phyloP scores from a whole-genome alignment of 37 sponge, comb jelly and placozoan species.

The Aplysina aerophoba region DNA sequence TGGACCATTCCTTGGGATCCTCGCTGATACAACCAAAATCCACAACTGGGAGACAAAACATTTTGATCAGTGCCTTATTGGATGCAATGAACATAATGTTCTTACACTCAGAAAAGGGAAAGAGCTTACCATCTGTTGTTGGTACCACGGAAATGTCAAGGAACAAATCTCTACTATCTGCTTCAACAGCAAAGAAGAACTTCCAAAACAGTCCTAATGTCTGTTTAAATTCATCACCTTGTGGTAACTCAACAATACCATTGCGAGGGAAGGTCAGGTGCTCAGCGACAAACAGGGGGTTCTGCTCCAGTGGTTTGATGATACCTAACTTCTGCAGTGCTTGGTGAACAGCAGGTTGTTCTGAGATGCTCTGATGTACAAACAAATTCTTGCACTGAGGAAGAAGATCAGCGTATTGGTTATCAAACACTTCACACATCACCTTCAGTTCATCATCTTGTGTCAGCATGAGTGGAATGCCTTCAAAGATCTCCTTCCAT shows the following conservation, averaged over 20 bases:
- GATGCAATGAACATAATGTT: not conserved
- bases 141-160: not conserved
- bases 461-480: slow-evolving; percentile 54
- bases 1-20: not conserved
- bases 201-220: slow-evolving; percentile 5
- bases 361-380: slow-evolving; percentile 20
- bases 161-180: not conserved
- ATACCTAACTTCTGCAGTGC: not conserved
- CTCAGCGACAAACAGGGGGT: slow-evolving; percentile 23
- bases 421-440: slow-evolving; percentile 6
- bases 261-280: slow-evolving; percentile 21
- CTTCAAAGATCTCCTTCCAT: not conserved
- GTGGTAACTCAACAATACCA: not conserved
- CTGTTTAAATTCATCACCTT: not conserved
- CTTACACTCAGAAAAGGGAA: not conserved
- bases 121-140: slow-evolving; percentile 11
- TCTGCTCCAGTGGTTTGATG: not conserved
- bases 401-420: slow-evolving; percentile 22
- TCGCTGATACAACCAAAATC: not conserved
- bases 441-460: slow-evolving; percentile 21
- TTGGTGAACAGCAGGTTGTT: not conserved
- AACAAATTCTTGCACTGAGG: slow-evolving; percentile 35
- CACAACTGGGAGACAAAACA: slow-evolving; percentile 11
- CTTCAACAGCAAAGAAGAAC: not conserved
- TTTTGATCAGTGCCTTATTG: not conserved